Base-by-base conservation (phyloP, 2,113 vertebrate species). In the Nothoprocta pentlandii region DNA sequence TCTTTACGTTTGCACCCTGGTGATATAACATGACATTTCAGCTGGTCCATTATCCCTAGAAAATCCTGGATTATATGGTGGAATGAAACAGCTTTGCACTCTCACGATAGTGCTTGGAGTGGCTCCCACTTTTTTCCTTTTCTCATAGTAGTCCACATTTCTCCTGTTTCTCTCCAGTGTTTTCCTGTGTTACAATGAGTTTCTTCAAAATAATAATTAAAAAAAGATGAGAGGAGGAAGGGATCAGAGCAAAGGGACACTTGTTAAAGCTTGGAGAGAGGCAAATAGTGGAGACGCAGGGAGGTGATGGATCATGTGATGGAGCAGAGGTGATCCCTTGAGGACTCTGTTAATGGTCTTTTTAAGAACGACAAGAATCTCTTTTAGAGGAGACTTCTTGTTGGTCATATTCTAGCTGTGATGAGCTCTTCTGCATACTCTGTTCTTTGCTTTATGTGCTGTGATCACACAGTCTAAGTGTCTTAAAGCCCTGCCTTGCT, bases 21-120 rank as follows among this genome's bases (percentile, higher is more conserved):
- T 75, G 58, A 78, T 56, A 62, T 12, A 90, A 89, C 22, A 59
- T 89, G 70, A 66, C 69, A 80, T 88, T 94, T 93, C 34, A 70
- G 53, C 59, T 53, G 75, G 36, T 41, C 75, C 2, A 2, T 87
- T 90, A 92, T 83, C 36, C 80, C 76, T 79, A 78, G 80, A 86
- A 89, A 90, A 67, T 78, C 46, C 74, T 44, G 34, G 32, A 46
- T 78, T 68, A 36, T 71, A 30, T 36, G 77, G 63, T 89, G 84
- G 77, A 84, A 84, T 74, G 62, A 89, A 78, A 70, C 6, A 42
- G 54, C 54, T 70, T 78, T 26, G 20, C 49, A 59, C 39, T 86
- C 54, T 84, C 56, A 28, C 1, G 4, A 47, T 15, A 61, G 16
- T 11, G 41, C 0, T 6, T 79, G 4, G 76, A 70, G 44, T 30